These are phyloP conservation scores for Neosilurus hyrtlii DNA, from an alignment of 2,797 vertebrate genomes.

Conservation along the genomic window DNA sequence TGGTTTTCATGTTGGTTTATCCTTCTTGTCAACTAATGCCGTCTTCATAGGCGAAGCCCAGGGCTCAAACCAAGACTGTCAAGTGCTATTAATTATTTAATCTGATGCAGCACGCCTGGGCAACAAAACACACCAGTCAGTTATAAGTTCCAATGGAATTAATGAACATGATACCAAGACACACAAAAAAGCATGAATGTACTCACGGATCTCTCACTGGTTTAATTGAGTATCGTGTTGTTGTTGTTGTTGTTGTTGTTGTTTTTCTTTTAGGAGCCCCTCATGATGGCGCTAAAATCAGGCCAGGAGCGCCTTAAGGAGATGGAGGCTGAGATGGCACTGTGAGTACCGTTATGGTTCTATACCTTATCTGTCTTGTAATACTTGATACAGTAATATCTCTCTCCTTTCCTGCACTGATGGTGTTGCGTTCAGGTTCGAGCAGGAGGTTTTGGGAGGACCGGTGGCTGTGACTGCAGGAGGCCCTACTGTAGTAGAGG, in stretches of 20 bases:
- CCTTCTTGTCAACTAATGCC: not conserved
- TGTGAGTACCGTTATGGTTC: conserved; percentile 74
- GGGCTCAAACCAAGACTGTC: not conserved
- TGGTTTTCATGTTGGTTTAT: not conserved
- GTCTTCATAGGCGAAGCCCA: not conserved
- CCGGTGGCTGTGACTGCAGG: conserved; percentile 68
- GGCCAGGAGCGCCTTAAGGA: conserved; percentile 88
- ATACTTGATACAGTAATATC: too few relatives aligned
- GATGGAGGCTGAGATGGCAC: conserved; percentile 94
- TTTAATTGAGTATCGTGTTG: not conserved
- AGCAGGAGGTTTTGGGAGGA: conserved; percentile 89
- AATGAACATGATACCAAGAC: not conserved
- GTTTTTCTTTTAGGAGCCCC: conserved; percentile 28
- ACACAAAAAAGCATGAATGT: too few relatives aligned
- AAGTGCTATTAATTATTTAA: not conserved
- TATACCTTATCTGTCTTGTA: not conserved
- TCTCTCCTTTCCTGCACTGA: not conserved
- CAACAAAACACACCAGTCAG: too few relatives aligned
- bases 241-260: not conserved
- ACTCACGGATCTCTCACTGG: not conserved
- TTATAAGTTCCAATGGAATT: too few relatives aligned
- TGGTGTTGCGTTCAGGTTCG: conserved; percentile 72
- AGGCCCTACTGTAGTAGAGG: conserved; percentile 67
- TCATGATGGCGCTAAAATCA: conserved; percentile 77
- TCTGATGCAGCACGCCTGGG: not conserved